Evolutionary conservation across 1,140 invertebrate genomes (phyloP).

Genomic region (Procambarus virginalis): DNA sequence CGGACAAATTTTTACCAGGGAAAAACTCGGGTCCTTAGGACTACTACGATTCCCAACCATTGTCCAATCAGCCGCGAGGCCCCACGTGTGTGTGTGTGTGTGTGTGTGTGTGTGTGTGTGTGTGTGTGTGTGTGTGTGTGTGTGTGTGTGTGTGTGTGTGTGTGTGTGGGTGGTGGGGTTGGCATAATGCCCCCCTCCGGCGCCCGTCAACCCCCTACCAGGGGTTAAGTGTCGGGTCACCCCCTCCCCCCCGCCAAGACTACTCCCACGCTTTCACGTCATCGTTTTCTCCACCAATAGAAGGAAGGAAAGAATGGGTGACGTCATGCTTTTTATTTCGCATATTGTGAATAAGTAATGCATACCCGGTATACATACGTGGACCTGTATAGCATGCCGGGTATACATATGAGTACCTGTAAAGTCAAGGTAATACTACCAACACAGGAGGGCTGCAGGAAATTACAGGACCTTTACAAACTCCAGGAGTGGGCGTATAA

Average conservation of each 20-base stretch:
- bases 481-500: too few relatives aligned
- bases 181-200: slow-evolving; percentile 55
- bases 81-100: background rate
- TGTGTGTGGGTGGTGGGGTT: slow-evolving; percentile 34
- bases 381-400: too few relatives aligned
- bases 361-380: too few relatives aligned
- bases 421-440: too few relatives aligned
- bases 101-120: background rate
- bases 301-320: background rate
- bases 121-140: slow-evolving; percentile 17
- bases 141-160: slow-evolving; percentile 37
- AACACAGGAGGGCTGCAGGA: too few relatives aligned
- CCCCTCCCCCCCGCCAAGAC: background rate
- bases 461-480: too few relatives aligned
- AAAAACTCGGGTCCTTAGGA: too few relatives aligned
- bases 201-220: slow-evolving; percentile 52
- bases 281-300: slow-evolving; percentile 1
- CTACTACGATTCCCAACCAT: too few relatives aligned
- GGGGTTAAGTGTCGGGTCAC: slow-evolving; percentile 55
- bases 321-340: background rate
- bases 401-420: too few relatives aligned
- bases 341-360: too few relatives aligned
- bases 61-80: too few relatives aligned
- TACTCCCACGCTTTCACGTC: background rate
- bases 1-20: too few relatives aligned